Evolutionary conservation across 1,140 invertebrate genomes (phyloP), one percentile per base, ranked within the genome.

Genomic region (Sesamia nonagrioides): DNA sequence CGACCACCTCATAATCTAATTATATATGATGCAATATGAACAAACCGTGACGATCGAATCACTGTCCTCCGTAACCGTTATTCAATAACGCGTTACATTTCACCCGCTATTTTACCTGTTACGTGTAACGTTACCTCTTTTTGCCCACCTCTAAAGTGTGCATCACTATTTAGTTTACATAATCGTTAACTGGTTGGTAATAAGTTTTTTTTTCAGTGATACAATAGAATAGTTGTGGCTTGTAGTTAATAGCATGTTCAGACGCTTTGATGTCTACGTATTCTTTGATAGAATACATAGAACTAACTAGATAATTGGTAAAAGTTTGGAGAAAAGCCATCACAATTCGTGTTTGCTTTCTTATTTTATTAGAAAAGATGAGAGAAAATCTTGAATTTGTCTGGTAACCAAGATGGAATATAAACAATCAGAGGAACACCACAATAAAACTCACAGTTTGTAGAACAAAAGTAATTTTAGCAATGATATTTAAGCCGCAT

Each of bases 61-160:
- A 75, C 37, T 63, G 71, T 75, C 71, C 60, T 63, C 71, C 78
- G 78, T 79, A 79, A 79, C 72, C 7, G 61, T 79, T 79, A 69
- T 56, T 48, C 60, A 79, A 79, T 79, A 68, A 75, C 37, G 60
- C 63, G 63, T 77, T 69, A 77, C 75, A 68, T 69, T 68, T 77
- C 61, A 74, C 61, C 60, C 35, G 60, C 56, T 79, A 75, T 79
- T 74, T 73, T 54, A 50, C 78, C 72, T 74, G 78, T 79, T 79
- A 79, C 72, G 60, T 68, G 33, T 48, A 37, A 56, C 35, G 52
- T 73, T 73, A 68, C 60, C 35, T 33, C 40, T 75, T 79, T 56
- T 74, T 66, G 71, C 50, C 15, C 37, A 8, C 2, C 13, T 37
- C 52, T 73, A 42, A 42, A 68, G 15, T 40, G 35, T 18, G 50